Base-by-base conservation (phyloP, 1,140 invertebrate species). In the Geopemphigus sp. region DNA sequence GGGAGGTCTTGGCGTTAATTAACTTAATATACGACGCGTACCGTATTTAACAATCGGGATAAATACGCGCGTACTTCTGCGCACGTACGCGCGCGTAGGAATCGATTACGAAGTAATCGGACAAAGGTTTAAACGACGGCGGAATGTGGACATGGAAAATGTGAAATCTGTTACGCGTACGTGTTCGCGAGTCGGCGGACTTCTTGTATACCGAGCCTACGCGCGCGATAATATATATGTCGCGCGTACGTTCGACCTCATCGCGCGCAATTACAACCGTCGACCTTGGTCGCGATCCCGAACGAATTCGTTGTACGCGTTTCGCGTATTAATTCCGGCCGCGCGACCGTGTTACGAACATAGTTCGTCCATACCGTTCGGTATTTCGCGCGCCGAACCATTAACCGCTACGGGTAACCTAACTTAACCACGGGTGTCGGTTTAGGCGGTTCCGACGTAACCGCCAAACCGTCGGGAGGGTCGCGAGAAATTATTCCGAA, bases 61-160 rank as follows among this genome's bases (percentile, higher is more conserved):
- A 59, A 50, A 50, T 22, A 59, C 54, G n/a, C n/a, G 22, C 22
- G 47, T 15, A 68, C 32, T 47, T 24, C 45, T 47, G 45, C 45
- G 32, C 0, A 47, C 5, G 39, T 6, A 24, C 19, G 5, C 12
- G 12, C 19, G 5, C n/a, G 11, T 5, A 19, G 12, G 22, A n/a
- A 39, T 50, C 14, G 22, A 68, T 47, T 68, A 50, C 66, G 22
- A 50, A 68, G 66, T 68, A 68, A 68, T 50, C 22, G 14, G 66
- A 39, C 66, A 68, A 68, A 68, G 66, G n/a, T 68, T 68, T 59
- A 12, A 19, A 24, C 39, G 39, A 47, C 15, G 12, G n/a, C 17
- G 66, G 66, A 68, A 68, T 68, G 66, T 68, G 66, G 66, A 68
- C 26, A 45, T 68, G 47, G 66, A 50, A 68, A 68, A 68, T 68